These are phyloP conservation scores for Philotrypesis tridentata DNA, from an alignment of 1,140 invertebrate genomes.

Conservation along the genomic window DNA sequence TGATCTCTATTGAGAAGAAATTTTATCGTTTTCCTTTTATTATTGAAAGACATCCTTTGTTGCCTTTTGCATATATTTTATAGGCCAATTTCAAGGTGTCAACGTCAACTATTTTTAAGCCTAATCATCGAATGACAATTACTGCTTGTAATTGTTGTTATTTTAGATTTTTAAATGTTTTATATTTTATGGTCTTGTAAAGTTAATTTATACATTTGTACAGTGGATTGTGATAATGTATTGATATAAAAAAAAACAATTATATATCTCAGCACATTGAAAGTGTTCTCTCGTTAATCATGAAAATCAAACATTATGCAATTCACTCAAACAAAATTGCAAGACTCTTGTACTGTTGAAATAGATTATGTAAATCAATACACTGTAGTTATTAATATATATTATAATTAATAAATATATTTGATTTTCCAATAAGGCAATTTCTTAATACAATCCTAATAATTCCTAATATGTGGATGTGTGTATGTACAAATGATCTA, in stretches of 20 bases:
- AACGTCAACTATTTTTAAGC: slow-evolving; percentile 22
- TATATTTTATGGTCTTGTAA: slow-evolving; percentile 51
- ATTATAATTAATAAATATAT: slow-evolving; percentile 55
- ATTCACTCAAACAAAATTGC: slow-evolving; percentile 11
- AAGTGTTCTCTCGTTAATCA: background rate
- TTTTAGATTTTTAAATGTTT: slow-evolving; percentile 46
- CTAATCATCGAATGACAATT: slow-evolving; percentile 38
- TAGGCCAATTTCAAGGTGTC: slow-evolving; percentile 34
- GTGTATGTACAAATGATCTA: slow-evolving; percentile 43
- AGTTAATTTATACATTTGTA: slow-evolving; percentile 38
- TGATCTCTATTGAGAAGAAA: slow-evolving; percentile 43
- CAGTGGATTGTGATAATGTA: slow-evolving; percentile 14
- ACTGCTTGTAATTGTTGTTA: slow-evolving; percentile 24
- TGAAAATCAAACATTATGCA: slow-evolving; percentile 38
- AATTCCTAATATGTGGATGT: slow-evolving; percentile 3
- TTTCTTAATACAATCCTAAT: slow-evolving; percentile 32
- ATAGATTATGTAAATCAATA: slow-evolving; percentile 43
- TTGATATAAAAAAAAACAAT: slow-evolving; percentile 34
- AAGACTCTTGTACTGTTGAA: slow-evolving; percentile 42
- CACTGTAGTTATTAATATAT: slow-evolving; percentile 46
- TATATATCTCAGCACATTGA: background rate
- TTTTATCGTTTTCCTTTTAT: slow-evolving; percentile 40
- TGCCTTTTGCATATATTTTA: slow-evolving; percentile 43
- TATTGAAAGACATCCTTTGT: slow-evolving; percentile 42
- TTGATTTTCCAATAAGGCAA: slow-evolving; percentile 51